Evolutionary conservation across 37 sponge, comb jelly and placozoan genomes (phyloP), one percentile per base, ranked within the genome.

Genomic region (Agelas oroides): DNA sequence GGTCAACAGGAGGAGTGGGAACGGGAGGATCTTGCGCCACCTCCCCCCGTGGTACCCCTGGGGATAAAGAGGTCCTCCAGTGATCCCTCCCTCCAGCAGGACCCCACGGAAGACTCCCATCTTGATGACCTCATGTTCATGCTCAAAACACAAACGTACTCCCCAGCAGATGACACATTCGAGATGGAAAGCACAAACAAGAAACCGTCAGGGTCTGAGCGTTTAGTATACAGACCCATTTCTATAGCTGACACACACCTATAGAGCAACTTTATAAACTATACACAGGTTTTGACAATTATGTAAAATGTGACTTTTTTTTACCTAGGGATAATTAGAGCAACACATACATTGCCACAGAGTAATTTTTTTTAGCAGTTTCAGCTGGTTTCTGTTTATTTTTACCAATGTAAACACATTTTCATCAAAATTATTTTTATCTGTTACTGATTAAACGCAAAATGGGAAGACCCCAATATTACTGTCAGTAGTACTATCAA

Each of bases 221-320:
- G 86, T 18, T 93, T 74, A 25, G 68, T 85, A 73, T 76, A 82
- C 21, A 86, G 94, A 79, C 90, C 90, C 23, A 93, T 93, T 30
- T 89, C 94, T 13, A 93, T 93, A 65, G 94, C 94, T 65, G 90
- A 93, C 87, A 93, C 94, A 59, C 94, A 93, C 67, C 59, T 93
- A 52, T 93, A 76, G 76, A 63, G 46, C 46, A 46, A 46, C 46
- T 46, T 46, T 3, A 46, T 8, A 12, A 46, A 3, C 46, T 8
- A 46, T 8, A 46, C 46, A 46, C 46, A 46, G 46, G 46, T 46
- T 46, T n/a, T n/a, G n/a, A n/a, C n/a, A n/a, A n/a, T n/a, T n/a
- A n/a, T n/a, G n/a, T n/a, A n/a, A n/a, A n/a, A n/a, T n/a, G n/a
- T n/a, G n/a, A n/a, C n/a, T n/a, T n/a, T n/a, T n/a, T n/a, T n/a